These are phyloP conservation scores for Orbicella faveolata DNA, from an alignment of 64 coral and sea anemone genomes.

Conservation along the genomic window DNA sequence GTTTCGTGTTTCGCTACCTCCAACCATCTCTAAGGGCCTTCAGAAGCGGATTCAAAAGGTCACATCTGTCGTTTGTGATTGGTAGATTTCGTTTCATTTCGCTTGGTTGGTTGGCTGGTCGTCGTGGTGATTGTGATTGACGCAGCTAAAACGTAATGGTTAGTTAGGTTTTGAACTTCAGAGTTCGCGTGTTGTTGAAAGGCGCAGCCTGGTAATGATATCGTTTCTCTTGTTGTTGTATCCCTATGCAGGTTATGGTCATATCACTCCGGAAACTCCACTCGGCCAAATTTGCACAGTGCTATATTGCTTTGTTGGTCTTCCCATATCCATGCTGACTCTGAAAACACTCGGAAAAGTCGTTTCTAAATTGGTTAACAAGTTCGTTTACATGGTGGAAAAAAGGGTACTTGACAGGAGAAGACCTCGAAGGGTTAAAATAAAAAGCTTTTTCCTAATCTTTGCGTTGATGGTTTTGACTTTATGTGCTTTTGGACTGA, in stretches of 20 bases:
- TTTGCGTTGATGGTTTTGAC: slow-evolving; percentile 48
- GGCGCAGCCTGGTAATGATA: too few relatives aligned
- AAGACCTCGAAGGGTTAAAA: slow-evolving; percentile 1
- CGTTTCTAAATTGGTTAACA: background rate
- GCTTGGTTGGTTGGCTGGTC: too few relatives aligned
- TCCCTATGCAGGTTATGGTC: slow-evolving; percentile 30
- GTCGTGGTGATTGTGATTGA: too few relatives aligned
- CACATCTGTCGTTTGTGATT: too few relatives aligned
- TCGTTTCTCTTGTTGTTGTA: background rate
- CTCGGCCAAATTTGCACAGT: slow-evolving; percentile 44
- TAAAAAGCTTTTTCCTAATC: slow-evolving; percentile 28
- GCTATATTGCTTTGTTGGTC: slow-evolving; percentile 41
- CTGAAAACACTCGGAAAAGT: slow-evolving; percentile 30
- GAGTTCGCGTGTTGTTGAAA: too few relatives aligned
- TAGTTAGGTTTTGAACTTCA: too few relatives aligned
- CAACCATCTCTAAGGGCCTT: too few relatives aligned
- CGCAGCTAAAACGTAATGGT: too few relatives aligned
- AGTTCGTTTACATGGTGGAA: slow-evolving; percentile 1
- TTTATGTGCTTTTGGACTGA: slow-evolving; percentile 2
- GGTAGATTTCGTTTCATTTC: too few relatives aligned
- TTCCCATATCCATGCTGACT: slow-evolving; percentile 16
- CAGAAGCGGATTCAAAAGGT: too few relatives aligned
- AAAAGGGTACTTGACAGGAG: background rate
- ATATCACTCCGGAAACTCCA: slow-evolving; percentile 40
- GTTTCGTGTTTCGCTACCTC: too few relatives aligned